These are phyloP conservation scores for Stenodema calcarata DNA, from an alignment of 2,888 invertebrate species.

Conservation along the genomic window DNA sequence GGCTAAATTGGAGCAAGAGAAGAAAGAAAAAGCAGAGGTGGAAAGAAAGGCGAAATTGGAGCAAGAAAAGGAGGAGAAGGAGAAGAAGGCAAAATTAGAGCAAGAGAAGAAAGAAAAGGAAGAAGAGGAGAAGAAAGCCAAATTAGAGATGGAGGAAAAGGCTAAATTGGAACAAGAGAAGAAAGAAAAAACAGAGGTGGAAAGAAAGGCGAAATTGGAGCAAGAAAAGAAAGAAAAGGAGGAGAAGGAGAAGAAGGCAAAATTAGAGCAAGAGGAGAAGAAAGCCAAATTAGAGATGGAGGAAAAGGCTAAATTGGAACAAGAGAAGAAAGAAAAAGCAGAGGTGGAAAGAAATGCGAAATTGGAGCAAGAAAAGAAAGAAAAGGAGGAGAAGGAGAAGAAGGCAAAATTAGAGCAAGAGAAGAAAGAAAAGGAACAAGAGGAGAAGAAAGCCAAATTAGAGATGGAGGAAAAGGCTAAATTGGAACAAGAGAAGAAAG, in stretches of 20 bases:
- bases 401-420: constrained; percentile 16
- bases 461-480: constrained; percentile 14
- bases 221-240: constrained; percentile 5
- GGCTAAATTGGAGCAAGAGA: constrained; percentile 39
- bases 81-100: constrained; percentile 21
- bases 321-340: constrained; percentile 54
- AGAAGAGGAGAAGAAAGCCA: constrained; percentile 3
- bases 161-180: constrained; percentile 48
- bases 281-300: constrained; percentile 21
- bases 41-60: constrained; percentile 6
- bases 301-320: constrained; percentile 45
- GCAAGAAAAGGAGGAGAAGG: constrained; percentile 51
- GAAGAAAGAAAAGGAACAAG: background rate
- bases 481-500: background rate
- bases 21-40: constrained; percentile 26
- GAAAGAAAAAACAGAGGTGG: constrained; percentile 2
- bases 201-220: constrained; percentile 41
- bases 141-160: constrained; percentile 55
- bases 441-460: constrained; percentile 15
- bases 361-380: constrained; percentile 56
- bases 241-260: constrained; percentile 19
- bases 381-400: background rate
- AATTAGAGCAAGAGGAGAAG: constrained; percentile 35
- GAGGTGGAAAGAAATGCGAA: constrained; percentile 51
- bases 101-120: constrained; percentile 44